Evolutionary conservation across 2,113 vertebrate species (phyloP).

Genomic region (Xenopus laevis): DNA sequence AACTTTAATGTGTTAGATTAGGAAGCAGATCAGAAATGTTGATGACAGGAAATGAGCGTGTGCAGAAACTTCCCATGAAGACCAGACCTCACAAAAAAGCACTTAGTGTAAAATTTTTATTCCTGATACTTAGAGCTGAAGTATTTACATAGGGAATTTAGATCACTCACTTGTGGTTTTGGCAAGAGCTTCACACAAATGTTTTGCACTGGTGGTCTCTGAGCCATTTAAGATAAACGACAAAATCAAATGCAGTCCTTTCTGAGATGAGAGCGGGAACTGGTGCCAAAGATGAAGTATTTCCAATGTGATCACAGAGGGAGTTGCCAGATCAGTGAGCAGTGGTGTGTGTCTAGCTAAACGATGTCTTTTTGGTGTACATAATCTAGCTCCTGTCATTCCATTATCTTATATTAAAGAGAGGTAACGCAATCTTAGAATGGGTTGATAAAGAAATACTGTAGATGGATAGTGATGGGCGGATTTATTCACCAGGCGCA

Average conservation of each 20-base stretch:
- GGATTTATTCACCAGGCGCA: no score
- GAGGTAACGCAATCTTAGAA: no score
- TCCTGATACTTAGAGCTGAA: slow-evolving; percentile 63
- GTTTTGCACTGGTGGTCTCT: slow-evolving; percentile 78
- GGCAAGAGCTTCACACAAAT: slow-evolving; percentile 77
- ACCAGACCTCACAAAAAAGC: slow-evolving; percentile 52
- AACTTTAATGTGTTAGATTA: slow-evolving; percentile 41
- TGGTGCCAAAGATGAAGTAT: slow-evolving; percentile 54
- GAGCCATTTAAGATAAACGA: slow-evolving; percentile 73
- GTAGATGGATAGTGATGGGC: no score
- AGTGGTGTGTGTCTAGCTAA: not conserved
- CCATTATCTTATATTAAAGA: no score
- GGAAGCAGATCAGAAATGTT: slow-evolving; percentile 35
- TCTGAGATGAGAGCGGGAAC: slow-evolving; percentile 56
- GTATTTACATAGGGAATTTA: slow-evolving; percentile 78
- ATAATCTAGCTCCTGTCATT: no score
- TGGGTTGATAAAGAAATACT: no score
- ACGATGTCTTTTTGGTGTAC: no score
- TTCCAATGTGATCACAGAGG: slow-evolving; percentile 48
- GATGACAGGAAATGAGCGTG: slow-evolving; percentile 40
- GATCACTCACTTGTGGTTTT: slow-evolving; percentile 80
- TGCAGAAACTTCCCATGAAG: slow-evolving; percentile 27
- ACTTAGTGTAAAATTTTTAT: slow-evolving; percentile 56
- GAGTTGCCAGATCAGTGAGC: slow-evolving; percentile 50
- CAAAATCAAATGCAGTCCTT: slow-evolving; percentile 78